Conservation (phyloP, 2,113 vertebrate genomes). For the Xenotilapia flavipinnis region DNA sequence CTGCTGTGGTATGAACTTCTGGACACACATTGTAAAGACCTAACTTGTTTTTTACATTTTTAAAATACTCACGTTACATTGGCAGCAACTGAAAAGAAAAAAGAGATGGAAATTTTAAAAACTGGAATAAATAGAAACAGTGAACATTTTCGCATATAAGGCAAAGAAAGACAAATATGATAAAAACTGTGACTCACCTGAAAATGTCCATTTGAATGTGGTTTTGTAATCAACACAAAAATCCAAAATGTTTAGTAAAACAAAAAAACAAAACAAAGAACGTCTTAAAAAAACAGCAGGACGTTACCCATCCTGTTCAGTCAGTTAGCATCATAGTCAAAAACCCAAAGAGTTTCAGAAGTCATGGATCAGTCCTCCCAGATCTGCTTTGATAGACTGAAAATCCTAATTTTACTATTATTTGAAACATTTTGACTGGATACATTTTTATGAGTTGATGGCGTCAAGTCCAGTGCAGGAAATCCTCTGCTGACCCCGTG, state of each 20-base stretch:
- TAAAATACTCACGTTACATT: not conserved
- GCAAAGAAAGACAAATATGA: not conserved
- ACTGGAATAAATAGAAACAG: not conserved
- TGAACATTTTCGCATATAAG: not conserved
- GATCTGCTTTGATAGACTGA: not conserved
- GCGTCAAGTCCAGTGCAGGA: not conserved
- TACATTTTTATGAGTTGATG: not conserved
- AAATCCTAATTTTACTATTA: not conserved
- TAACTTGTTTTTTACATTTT: not conserved
- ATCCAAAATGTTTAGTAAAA: rapidly evolving
- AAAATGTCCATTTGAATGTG: not conserved
- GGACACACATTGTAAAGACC: not conserved
- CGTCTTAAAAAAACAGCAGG: not conserved
- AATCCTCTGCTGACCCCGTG: slow-evolving; percentile 15
- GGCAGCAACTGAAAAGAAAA: not conserved
- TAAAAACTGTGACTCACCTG: not conserved
- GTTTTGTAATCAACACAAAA: not conserved
- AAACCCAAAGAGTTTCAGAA: not conserved
- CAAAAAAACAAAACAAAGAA: rapidly evolving
- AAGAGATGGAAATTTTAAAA: not conserved
- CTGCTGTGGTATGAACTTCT: rapidly evolving
- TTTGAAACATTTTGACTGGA: not conserved
- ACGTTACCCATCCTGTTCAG: not conserved
- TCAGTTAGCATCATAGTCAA: not conserved
- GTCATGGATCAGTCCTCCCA: not conserved